phyloP scores from a whole-genome alignment of 2,113 vertebrate genomes.

The Ammodytes marinus region DNA sequence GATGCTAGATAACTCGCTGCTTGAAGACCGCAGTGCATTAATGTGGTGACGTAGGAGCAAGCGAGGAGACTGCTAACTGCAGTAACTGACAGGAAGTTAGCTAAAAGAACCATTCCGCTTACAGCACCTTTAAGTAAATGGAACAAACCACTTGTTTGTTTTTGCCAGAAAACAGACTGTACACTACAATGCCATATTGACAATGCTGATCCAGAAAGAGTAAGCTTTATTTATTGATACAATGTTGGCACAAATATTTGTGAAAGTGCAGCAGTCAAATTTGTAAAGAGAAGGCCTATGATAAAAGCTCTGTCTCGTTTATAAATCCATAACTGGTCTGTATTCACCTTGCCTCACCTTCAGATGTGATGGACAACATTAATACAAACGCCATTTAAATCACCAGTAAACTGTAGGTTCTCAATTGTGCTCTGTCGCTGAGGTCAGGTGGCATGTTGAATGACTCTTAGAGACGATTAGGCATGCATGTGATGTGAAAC shows the following conservation, averaged over 20 bases:
- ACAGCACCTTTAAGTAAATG: background rate
- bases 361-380: background rate
- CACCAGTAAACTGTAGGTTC: background rate
- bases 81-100: no score
- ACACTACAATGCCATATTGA: background rate
- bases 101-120: no score
- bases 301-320: background rate
- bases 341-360: background rate
- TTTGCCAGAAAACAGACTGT: background rate
- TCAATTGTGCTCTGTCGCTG: background rate
- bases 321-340: background rate
- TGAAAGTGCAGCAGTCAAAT: background rate
- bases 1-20: no score
- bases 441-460: background rate
- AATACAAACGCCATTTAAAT: background rate
- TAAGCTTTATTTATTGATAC: background rate
- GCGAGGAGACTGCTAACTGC: no score
- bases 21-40: no score
- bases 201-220: background rate
- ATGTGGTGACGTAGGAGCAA: no score
- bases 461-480: background rate
- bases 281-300: background rate
- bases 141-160: background rate
- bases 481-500: background rate
- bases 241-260: background rate